phyloP scores from a whole-genome alignment of 2,113 vertebrate species.

The Ochotona curzoniae region DNA sequence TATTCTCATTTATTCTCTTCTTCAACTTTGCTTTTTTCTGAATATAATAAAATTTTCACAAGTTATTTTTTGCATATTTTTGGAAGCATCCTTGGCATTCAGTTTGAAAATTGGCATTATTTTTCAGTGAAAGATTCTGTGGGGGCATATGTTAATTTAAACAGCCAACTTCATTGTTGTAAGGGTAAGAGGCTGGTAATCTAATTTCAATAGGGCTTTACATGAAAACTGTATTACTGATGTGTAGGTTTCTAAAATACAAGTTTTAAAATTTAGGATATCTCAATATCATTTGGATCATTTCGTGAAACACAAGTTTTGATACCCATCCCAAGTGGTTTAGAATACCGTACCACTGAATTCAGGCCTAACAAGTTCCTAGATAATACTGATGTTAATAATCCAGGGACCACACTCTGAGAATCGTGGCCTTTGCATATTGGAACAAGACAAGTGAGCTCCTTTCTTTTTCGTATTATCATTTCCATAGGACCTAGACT shows the following conservation, averaged over 20 bases:
- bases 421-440: conserved; percentile 68
- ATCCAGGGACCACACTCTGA: not conserved
- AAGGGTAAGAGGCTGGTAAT: not conserved
- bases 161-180: not conserved
- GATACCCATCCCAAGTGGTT: not conserved
- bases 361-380: not conserved
- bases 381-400: not conserved
- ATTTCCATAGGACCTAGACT: conserved; percentile 80
- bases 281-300: not conserved
- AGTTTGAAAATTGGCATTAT: not conserved
- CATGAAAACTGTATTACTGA: not conserved
- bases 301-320: not conserved
- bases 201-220: not conserved
- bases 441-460: conserved; percentile 53
- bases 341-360: not conserved
- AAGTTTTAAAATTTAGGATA: not conserved
- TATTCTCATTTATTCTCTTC: not conserved
- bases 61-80: conserved; percentile 2
- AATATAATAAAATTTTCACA: not conserved
- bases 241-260: not conserved
- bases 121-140: not conserved
- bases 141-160: conserved; percentile 23
- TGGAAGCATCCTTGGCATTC: not conserved
- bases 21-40: not conserved
- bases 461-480: conserved; percentile 78